Evolutionary conservation across 2,888 invertebrate genomes (phyloP), one percentile per base, ranked within the genome.

Genomic region (Zhuqinia jingwanae): DNA sequence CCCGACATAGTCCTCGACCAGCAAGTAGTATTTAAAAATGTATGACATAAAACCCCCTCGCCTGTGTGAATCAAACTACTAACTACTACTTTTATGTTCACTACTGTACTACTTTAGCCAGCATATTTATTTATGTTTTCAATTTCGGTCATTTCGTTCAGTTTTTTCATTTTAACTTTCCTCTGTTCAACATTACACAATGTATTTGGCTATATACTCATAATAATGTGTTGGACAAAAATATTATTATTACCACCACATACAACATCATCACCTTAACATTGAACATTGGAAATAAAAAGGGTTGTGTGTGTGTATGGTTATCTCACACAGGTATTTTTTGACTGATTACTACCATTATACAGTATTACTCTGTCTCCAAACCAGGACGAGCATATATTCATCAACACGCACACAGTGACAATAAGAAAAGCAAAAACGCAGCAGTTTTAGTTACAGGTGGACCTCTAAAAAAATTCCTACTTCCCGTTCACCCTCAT

Each of bases 31-130:
- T 81, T 80, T 30, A 81, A 81, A 81, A 73, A 81, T 81, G 73
- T 47, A 81, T 81, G 73, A 10, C 47, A 27, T 58, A 81, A 73
- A 81, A 20, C 27, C 70, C 73, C 27, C 53, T 27, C 73, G 73
- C 36, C 73, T 22, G 36, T 81, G 73, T 81, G 73, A 81, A 60
- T 73, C 65, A 20, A 81, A 81, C 42, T 81, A 73, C 73, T 81
- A 45, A 81, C 25, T 30, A 20, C 15, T n/a, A 36, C n/a, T 70
- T n/a, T n/a, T n/a, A n/a, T 27, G 56, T 25, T 50, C 15, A 50
- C 47, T n/a, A n/a, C 17, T 17, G 17, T 13, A 11, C 2, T 45
- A 13, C 45, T 68, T 68, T 45, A 65, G 5, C 42, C 17, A 42
- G 20, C 45, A 13, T 17, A 10, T 11, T 60, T 45, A 68, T 11